Evolutionary conservation across 1,140 invertebrate genomes (phyloP).

Genomic region (Cotesia vestalis): DNA sequence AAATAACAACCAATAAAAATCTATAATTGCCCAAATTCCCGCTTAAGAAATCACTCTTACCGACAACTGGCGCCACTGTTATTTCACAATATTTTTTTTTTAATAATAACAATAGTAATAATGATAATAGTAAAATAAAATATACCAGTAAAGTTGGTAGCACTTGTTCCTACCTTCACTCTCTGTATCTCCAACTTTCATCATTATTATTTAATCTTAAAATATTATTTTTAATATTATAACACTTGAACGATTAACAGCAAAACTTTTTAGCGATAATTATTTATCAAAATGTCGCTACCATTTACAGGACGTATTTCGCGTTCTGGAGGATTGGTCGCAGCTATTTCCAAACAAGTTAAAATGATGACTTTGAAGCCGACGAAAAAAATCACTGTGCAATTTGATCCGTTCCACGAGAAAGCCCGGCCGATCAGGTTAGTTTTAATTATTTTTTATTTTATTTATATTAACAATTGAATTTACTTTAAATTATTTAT

Average conservation of each 20-base stretch:
- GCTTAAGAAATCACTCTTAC: too few species aligned
- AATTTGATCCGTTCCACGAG: constrained; percentile 85
- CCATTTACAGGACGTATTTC: constrained; percentile 72
- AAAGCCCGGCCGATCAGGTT: constrained; percentile 77
- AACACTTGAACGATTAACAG: neutral
- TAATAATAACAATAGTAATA: too few species aligned
- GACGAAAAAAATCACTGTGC: constrained; percentile 78
- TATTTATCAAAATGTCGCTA: constrained; percentile 71
- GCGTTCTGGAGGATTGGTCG: constrained; percentile 71
- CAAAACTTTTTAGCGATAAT: neutral
- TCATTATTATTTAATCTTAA: too few species aligned
- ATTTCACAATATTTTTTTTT: too few species aligned
- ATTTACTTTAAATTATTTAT: too few species aligned
- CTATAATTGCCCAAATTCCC: too few species aligned
- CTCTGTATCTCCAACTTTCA: too few species aligned
- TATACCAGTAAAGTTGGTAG: too few species aligned
- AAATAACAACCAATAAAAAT: too few species aligned
- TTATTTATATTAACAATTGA: neutral
- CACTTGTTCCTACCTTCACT: too few species aligned
- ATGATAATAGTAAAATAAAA: too few species aligned
- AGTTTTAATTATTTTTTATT: constrained; percentile 49
- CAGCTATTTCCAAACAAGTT: constrained; percentile 75
- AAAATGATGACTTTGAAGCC: constrained; percentile 78
- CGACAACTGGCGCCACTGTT: too few species aligned
- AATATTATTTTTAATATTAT: neutral